Base-by-base conservation (phyloP, 2,113 vertebrate genomes). In the Cacatua alba region DNA sequence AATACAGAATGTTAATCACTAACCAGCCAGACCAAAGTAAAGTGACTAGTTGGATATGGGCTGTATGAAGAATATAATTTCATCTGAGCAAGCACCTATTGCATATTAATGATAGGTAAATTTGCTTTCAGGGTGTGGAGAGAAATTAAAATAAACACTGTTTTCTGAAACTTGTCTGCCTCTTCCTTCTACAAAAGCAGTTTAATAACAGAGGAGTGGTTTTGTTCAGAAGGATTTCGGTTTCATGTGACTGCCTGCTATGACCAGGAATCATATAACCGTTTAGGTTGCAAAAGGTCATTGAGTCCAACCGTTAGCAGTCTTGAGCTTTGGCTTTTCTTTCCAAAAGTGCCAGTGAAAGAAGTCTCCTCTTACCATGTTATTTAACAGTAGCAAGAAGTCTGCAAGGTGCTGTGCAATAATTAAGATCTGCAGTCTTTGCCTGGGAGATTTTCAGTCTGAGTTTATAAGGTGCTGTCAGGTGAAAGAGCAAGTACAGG, bases 401-500 rank as follows among this genome's bases (percentile, higher is more conserved):
- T 3, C 81, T 82, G 52, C 16, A 13, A 57, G 49, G 48, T 49
- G 41, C 81, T 19, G 8, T 33, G n/a, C 69, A 29, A 1, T 49
- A 59, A 48, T 12, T 52, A 29, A 76, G 41, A 26, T 51, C 59
- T 44, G 17, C 1, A 1, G 17, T 64, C 35, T 86, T 37, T 71
- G 55, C 72, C 55, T 5, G 35, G n/a, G 86, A 93, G 69, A 75
- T 92, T 88, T 92, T 41, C 77, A 46, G 72, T 37, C 46, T n/a
- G 80, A 88, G 69, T 94, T 96, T 89, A 81, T 28, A 72, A 87
- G 92, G 96, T 93, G 59, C 57, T 11, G 5, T 37, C 10, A 94
- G 91, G 96, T 97, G 80, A 97, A 86, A 88, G 95, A 95, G 92
- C 94, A 86, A 69, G 83, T 11, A 68, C 88, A 84, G 95, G 90